These are phyloP conservation scores for Vidua chalybeata DNA, from an alignment of 2,113 vertebrate genomes.

Conservation along the genomic window DNA sequence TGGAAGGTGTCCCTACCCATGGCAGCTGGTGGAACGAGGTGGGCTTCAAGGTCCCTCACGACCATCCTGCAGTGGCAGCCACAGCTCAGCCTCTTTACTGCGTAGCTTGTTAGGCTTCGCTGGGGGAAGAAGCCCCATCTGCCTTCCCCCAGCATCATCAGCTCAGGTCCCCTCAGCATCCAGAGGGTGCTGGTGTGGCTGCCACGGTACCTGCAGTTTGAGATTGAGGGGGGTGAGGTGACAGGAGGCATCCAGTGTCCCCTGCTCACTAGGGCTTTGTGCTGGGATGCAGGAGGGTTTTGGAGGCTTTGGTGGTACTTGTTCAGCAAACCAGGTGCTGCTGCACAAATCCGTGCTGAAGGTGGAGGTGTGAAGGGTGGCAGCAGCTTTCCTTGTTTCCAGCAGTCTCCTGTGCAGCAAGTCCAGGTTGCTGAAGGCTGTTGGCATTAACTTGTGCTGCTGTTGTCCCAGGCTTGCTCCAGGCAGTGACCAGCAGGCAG, in stretches of 20 bases:
- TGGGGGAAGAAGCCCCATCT: rapidly evolving
- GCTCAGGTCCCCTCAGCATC: rapidly evolving
- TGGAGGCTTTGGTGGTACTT: neutral
- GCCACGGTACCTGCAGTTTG: rapidly evolving
- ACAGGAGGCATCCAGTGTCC: neutral
- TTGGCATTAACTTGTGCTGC: neutral
- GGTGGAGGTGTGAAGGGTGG: neutral
- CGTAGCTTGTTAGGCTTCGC: neutral
- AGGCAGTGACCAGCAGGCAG: neutral
- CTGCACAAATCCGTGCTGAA: neutral
- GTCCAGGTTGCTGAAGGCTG: neutral
- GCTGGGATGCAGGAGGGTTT: neutral
- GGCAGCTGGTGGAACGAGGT: too few relatives aligned
- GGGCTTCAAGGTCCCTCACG: neutral
- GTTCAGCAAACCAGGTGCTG: neutral
- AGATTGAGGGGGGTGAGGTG: neutral
- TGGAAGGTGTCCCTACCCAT: neutral
- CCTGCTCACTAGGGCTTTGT: neutral
- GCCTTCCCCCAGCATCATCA: neutral
- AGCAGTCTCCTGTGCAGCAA: rapidly evolving
- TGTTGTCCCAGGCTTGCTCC: neutral
- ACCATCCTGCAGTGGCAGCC: neutral
- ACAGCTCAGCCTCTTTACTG: rapidly evolving
- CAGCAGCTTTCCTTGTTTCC: rapidly evolving
- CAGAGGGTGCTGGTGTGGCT: neutral